Base-by-base conservation (phyloP, 2,888 invertebrate genomes). In the Loripinus fragilis region DNA sequence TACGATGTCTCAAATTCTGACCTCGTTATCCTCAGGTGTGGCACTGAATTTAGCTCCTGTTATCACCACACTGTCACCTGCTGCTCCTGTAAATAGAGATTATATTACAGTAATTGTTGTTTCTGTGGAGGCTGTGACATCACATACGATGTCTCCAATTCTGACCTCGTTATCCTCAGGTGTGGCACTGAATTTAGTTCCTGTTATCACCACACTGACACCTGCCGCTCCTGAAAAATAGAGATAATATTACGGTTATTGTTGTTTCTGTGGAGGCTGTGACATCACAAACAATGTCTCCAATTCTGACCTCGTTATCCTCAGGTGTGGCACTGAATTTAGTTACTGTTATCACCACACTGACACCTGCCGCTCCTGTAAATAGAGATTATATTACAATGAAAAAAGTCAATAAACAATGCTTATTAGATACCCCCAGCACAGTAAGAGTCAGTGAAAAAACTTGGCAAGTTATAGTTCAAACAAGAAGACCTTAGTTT, bases 31-130 rank as follows among this genome's bases (percentile, higher is more conserved):
- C 8, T 75, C 33, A 0, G 60, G 8, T 0, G 77, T 74, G 10
- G 80, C 55, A 55, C 85, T 85, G 77, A 91, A 92, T 8, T 86
- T 87, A 1, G 80, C 78, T n/a, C 92, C 92, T 42, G 83, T 82
- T 41, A 92, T 85, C 7, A 52, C 68, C 15, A 65, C n/a, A 5
- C 25, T 23, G n/a, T 55, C 68, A 68, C 45, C 45, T 7, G 23
- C 41, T 33, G 33, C 45, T 23, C 76, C 76, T 76, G 23, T 10
- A 33, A 25, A 45, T 1, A 45, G 30, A 48, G 3, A n/a, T n/a
- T n/a, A 48, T 48, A n/a, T n/a, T n/a, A n/a, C n/a, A n/a, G n/a
- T n/a, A n/a, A n/a, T n/a, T n/a, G n/a, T n/a, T n/a, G n/a, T n/a
- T n/a, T n/a, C n/a, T n/a, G n/a, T n/a, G n/a, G n/a, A n/a, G n/a